Evolutionary conservation across 2,888 invertebrate genomes (phyloP), one percentile per base, ranked within the genome.

Genomic region (Cylloceria caligata): DNA sequence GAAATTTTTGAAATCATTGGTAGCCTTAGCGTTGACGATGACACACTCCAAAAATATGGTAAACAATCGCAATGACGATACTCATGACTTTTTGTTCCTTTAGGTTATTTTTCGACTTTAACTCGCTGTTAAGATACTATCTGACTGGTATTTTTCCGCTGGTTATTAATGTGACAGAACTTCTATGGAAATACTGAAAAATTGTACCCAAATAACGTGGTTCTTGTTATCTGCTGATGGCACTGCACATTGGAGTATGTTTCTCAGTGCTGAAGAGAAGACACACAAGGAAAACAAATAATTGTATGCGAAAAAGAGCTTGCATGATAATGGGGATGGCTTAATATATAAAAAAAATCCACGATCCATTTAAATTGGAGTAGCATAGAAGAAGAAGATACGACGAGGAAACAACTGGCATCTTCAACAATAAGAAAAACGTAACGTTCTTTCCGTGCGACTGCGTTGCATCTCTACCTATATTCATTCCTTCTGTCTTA

Each of bases 281-380:
- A 39, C 34, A 47, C 13, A 11, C 21, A 34, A 65, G 42, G 9
- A 11, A 57, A 65, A 27, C 34, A 49, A 34, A 42, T 21, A 60
- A 19, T 30, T 27, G 55, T 57, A 57, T 13, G 60, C 7, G 30
- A 57, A 68, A 49, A 36, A 27, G n/a, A 16, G 16, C 36, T 19
- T 21, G 6, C 2, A 57, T 30, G 24, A 36, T 45, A 52, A 57
- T 11, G 9, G 21, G 7, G 13, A 47, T 21, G 52, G 55, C 7
- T 69, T 24, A 69, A 72, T n/a, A 9, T 30, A 47, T 45, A 34
- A 24, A 68, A 64, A 47, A 76, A 68, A 39, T 69, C 39, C 24
- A 76, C 49, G 68, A 76, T 76, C 49, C 60, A 62, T 68, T 57
- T 57, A 67, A 75, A 75, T 65, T 75, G 67, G 39, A 75, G 75